These are phyloP conservation scores for Sphyrna mokarran DNA, from an alignment of 2,113 vertebrate species.

Conservation along the genomic window DNA sequence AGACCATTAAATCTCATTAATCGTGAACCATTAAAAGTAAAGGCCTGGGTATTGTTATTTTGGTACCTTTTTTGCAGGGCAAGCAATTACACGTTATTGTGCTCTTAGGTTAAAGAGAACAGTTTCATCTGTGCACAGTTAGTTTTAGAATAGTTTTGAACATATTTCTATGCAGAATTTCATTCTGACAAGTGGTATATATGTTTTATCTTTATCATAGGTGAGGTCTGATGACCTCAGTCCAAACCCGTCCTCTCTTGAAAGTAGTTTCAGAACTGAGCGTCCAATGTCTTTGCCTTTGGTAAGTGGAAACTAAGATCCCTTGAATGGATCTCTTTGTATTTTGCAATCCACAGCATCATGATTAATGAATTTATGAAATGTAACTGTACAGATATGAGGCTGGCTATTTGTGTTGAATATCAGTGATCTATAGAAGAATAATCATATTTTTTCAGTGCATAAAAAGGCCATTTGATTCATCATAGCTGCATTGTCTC, in stretches of 20 bases:
- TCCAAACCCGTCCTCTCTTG: conserved; percentile 66
- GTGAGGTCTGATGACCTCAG: conserved; percentile 69
- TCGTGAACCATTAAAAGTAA: neutral
- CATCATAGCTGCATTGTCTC: too few relatives aligned
- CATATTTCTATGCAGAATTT: neutral
- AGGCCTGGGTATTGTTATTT: neutral
- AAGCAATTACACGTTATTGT: neutral
- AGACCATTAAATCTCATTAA: neutral
- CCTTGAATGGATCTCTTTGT: too few relatives aligned
- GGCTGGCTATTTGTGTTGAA: neutral
- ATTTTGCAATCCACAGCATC: neutral
- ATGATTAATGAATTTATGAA: neutral
- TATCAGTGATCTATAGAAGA: neutral
- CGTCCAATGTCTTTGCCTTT: conserved; percentile 63
- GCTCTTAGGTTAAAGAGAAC: neutral
- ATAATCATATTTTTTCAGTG: too few relatives aligned
- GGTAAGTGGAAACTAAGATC: conserved; percentile 53
- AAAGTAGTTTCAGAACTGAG: conserved; percentile 64
- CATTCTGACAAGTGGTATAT: neutral
- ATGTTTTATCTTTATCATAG: conserved; percentile 49
- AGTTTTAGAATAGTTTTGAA: neutral
- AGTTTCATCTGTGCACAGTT: neutral
- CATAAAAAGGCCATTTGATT: too few relatives aligned
- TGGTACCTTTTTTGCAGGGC: neutral
- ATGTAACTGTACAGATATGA: neutral